Base-by-base conservation (phyloP, 2,113 vertebrate species). In the Osmerus mordax region DNA sequence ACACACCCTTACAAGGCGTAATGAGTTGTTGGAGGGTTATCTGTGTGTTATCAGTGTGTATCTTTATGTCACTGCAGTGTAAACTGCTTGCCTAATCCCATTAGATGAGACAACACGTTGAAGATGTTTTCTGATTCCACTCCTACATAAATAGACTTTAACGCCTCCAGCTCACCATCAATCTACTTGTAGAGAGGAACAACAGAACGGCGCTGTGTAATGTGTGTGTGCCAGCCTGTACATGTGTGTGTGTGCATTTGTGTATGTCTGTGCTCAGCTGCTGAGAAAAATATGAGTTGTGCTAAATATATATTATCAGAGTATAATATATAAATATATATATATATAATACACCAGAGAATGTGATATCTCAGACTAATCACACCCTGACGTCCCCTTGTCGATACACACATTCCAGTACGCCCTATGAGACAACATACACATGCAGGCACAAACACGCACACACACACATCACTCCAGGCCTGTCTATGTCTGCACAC, bases 21-120 rank as follows among this genome's bases (percentile, higher is more conserved):
- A 90, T 89, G 82, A 89, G 81, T 90, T 89, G 85, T 89, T 87
- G 84, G 82, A 74, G 84, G 81, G 85, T 86, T 92, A 89, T 92
- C 87, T 81, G 78, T 28, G 25, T 28, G 25, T 28, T 28, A 28
- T 28, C 25, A 28, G 25, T 84, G 88, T 87, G 87, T 84, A 89
- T 92, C 88, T 91, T 79, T 76, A 80, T 87, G 87, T 89, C 88
- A 86, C 71, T 80, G 84, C 83, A 87, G 78, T 85, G 77, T 84
- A 89, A 89, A 85, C 82, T 25, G 75, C 84, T 87, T 78, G 63
- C 82, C 81, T 92, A 91, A 91, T 91, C 91, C 91, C 87, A 91
- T 91, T 92, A 89, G 86, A 89, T 87, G 84, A 90, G 86, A 86
- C 89, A 90, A 86, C 83, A 88, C 86, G 88, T 86, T 87, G 83